Percentiles rank a stretch among this genome's conserved stretches.
Evolutionary conservation across 2,113 vertebrate genomes (phyloP).

Genomic region (Labeo rohita): DNA sequence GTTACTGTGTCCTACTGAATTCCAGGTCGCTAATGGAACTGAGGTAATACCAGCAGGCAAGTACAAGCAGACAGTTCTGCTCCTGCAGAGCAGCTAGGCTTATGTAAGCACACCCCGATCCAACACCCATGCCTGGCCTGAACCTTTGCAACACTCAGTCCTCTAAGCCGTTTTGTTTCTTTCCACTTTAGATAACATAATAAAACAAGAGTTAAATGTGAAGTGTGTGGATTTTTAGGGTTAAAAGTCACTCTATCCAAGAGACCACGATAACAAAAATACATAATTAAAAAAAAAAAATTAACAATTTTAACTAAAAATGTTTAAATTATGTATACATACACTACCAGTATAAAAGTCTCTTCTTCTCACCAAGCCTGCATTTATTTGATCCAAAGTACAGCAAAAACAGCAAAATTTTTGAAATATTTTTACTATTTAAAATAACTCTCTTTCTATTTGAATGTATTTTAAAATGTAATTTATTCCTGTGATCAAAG

Average conservation of each 20-base stretch:
- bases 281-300: not conserved
- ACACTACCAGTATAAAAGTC: no score
- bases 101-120: constrained; percentile 52
- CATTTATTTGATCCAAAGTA: no score
- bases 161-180: constrained; percentile 1
- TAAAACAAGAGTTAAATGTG: not conserved
- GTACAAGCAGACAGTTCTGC: constrained; percentile 77
- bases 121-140: constrained; percentile 79
- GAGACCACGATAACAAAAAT: not conserved
- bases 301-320: no score
- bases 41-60: constrained; percentile 92
- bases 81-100: constrained; percentile 77
- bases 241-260: not conserved
- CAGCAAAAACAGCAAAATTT: no score
- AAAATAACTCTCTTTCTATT: no score
- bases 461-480: no score
- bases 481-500: no score
- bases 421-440: no score
- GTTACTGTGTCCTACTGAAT: constrained; percentile 84
- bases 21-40: constrained; percentile 94
- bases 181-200: not conserved
- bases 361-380: no score
- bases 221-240: not conserved
- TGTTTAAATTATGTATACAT: no score
- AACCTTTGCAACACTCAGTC: constrained; percentile 24